phyloP scores from a whole-genome alignment of 2,888 invertebrate genomes.

The Cerceris ruficornis region DNA sequence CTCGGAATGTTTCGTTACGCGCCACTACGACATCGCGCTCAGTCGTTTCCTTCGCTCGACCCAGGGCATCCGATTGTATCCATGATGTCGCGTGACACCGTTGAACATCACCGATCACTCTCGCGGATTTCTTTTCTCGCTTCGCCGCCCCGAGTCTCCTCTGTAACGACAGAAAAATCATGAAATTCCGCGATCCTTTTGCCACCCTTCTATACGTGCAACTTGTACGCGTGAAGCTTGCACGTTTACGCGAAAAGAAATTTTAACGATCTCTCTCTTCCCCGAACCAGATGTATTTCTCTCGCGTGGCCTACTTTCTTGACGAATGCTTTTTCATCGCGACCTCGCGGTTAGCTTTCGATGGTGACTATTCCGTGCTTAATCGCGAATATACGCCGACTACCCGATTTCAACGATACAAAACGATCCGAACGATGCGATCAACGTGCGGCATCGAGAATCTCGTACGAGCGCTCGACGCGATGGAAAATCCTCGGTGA shows the following conservation, averaged over 20 bases:
- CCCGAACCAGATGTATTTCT: slow-evolving; percentile 15
- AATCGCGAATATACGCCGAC: slow-evolving; percentile 14
- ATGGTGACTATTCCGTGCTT: slow-evolving; percentile 14
- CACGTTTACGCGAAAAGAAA: not conserved
- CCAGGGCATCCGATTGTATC: slow-evolving; percentile 50
- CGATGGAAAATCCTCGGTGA: slow-evolving; percentile 42
- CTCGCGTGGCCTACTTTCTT: slow-evolving; percentile 34
- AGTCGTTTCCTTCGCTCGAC: slow-evolving; percentile 42
- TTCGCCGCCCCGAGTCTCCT: slow-evolving; percentile 21
- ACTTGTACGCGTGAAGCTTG: too few species aligned
- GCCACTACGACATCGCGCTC: slow-evolving; percentile 43
- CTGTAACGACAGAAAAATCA: slow-evolving; percentile 62
- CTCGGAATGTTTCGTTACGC: slow-evolving; percentile 1
- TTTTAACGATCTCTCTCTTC: slow-evolving; percentile 16
- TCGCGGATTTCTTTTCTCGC: slow-evolving; percentile 24
- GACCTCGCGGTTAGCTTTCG: slow-evolving; percentile 35
- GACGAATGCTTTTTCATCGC: slow-evolving; percentile 20
- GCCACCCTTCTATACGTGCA: too few species aligned
- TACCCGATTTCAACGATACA: not conserved
- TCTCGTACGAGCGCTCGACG: not conserved
- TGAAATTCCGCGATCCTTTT: slow-evolving; percentile 23
- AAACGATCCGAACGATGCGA: too few species aligned
- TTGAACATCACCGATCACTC: slow-evolving; percentile 43
- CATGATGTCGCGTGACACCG: slow-evolving; percentile 36
- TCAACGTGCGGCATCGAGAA: too few species aligned